Conservation (phyloP, 2,113 vertebrate species). For the Brachirus orientalis region DNA sequence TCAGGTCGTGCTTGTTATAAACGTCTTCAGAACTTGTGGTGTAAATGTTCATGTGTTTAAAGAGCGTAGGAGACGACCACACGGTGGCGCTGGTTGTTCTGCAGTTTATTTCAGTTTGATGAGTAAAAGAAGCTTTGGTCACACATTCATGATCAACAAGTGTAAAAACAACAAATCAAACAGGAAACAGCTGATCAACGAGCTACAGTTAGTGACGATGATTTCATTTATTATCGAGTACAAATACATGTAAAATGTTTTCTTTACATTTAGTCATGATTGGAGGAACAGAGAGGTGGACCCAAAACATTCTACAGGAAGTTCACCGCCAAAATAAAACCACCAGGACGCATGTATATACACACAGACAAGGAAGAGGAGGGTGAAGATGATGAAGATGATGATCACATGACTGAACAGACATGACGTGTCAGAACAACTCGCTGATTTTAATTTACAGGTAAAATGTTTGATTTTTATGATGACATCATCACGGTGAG, state of each 20-base stretch:
- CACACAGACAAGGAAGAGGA: slow-evolving; percentile 2
- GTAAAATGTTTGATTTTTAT: background rate
- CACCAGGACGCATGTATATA: slow-evolving; percentile 1
- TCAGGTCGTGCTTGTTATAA: too few relatives aligned
- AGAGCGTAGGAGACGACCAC: background rate
- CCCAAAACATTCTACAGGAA: slow-evolving; percentile 38
- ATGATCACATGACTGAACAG: too few relatives aligned
- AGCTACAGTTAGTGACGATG: slow-evolving; percentile 38
- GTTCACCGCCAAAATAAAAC: slow-evolving; percentile 41
- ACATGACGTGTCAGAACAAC: too few relatives aligned
- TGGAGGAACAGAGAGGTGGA: slow-evolving; percentile 37
- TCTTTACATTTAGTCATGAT: slow-evolving; percentile 43
- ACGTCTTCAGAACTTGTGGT: too few relatives aligned
- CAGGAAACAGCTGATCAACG: slow-evolving; percentile 42
- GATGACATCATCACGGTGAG: background rate
- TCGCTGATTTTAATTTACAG: too few relatives aligned
- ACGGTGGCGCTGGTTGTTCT: background rate
- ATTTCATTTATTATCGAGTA: slow-evolving; percentile 67
- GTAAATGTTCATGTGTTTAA: too few relatives aligned
- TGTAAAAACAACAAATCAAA: slow-evolving; percentile 78
- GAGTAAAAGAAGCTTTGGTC: slow-evolving; percentile 73
- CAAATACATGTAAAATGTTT: slow-evolving; percentile 67
- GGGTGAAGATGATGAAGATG: background rate
- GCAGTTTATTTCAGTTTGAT: slow-evolving; percentile 26
- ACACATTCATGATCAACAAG: slow-evolving; percentile 73